Percentiles rank a stretch among this genome's conserved stretches.
These are phyloP conservation scores for Anomalospiza imberbis DNA, from an alignment of 2,797 vertebrate species.

Conservation along the genomic window DNA sequence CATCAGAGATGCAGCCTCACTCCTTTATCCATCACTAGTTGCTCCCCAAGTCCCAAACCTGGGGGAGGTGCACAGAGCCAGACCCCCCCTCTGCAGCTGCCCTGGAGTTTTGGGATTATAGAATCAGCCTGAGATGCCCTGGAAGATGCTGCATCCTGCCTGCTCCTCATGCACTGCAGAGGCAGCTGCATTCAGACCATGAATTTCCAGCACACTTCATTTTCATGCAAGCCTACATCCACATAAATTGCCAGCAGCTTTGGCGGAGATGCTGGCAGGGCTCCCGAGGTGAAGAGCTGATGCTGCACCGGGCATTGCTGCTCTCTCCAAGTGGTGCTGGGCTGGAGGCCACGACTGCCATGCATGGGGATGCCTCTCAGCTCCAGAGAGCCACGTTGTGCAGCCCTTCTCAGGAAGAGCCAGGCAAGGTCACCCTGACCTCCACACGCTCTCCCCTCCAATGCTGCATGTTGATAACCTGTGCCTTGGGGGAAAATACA, in stretches of 20 bases:
- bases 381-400: background rate
- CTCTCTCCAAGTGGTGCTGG: background rate
- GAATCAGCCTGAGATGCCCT: background rate
- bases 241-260: constrained; percentile 6
- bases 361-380: background rate
- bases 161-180: background rate
- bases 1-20: background rate
- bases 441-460: background rate
- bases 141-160: background rate
- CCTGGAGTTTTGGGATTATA: background rate
- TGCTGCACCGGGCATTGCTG: background rate
- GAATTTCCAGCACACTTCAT: background rate
- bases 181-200: background rate
- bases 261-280: background rate
- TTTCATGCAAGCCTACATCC: background rate
- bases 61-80: background rate
- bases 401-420: background rate
- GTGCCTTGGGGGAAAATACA: background rate
- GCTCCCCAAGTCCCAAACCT: background rate
- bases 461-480: background rate
- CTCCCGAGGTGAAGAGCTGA: background rate
- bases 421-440: constrained; percentile 44
- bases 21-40: background rate
- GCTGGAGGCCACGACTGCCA: background rate
- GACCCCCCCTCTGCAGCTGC: rapidly evolving